phyloP scores from a whole-genome alignment of 2,888 invertebrate species.

The Lamellibrachia columna region DNA sequence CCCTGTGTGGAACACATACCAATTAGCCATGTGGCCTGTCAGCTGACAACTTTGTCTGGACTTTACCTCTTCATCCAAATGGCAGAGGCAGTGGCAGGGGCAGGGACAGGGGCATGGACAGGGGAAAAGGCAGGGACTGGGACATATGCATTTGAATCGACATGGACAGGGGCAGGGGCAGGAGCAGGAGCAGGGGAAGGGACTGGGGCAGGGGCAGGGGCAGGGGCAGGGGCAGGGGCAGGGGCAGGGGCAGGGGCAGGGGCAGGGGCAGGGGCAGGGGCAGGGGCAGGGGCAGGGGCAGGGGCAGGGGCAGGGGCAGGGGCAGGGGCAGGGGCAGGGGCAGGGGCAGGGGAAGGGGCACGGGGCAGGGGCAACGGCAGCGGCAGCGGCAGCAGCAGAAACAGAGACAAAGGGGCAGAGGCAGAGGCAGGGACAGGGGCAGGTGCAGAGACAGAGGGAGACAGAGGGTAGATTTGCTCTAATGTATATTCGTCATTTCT shows the following conservation, averaged over 20 bases:
- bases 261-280: slow-evolving; percentile 13
- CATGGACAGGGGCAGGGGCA: slow-evolving; percentile 20
- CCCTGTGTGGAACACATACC: background rate
- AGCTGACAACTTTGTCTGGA: background rate
- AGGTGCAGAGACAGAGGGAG: background rate
- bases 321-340: background rate
- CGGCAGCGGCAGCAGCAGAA: background rate
- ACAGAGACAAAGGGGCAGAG: slow-evolving; percentile 17
- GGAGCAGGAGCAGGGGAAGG: background rate
- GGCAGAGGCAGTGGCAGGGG: background rate
- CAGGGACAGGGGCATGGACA: slow-evolving; percentile 19
- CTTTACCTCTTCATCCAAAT: background rate
- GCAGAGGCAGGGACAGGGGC: slow-evolving; percentile 13
- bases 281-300: slow-evolving; percentile 13
- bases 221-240: slow-evolving; percentile 13
- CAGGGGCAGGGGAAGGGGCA: background rate
- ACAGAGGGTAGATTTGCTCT: background rate
- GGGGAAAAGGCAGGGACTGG: slow-evolving; percentile 13
- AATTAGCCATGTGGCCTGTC: background rate
- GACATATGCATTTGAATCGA: background rate
- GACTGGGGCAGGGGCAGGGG: background rate
- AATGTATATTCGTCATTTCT: background rate
- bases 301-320: slow-evolving; percentile 22
- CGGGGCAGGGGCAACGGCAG: background rate
- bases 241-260: background rate